Percentiles rank a stretch among this genome's conserved stretches.
phyloP scores from a whole-genome alignment of 2,113 vertebrate species.

The Tapirus terrestris region DNA sequence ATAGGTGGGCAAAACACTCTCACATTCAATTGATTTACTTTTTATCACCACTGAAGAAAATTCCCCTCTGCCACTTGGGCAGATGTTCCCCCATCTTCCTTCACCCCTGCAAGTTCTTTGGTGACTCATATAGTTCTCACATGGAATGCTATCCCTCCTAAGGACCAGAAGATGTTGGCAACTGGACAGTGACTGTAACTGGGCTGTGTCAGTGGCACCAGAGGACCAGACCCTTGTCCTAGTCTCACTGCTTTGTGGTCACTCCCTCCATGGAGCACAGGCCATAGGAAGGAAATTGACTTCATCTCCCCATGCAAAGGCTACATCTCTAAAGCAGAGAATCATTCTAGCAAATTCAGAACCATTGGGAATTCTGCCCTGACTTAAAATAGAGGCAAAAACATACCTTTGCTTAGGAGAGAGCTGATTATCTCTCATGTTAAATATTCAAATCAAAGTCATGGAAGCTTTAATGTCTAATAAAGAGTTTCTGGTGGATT shows the following conservation, averaged over 20 bases:
- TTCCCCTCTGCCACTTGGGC: neutral
- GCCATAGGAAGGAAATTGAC: neutral
- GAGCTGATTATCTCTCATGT: neutral
- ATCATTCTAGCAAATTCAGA: neutral
- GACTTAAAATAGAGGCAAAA: neutral
- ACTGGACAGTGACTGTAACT: neutral
- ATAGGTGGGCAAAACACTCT: neutral
- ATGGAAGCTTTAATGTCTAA: neutral
- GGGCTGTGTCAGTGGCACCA: neutral
- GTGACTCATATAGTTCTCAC: neutral
- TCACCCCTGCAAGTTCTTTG: neutral
- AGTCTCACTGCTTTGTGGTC: neutral
- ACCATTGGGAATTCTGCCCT: neutral
- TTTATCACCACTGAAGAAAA: neutral
- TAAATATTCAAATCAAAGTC: constrained; percentile 45
- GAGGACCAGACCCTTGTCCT: neutral
- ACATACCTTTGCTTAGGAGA: neutral
- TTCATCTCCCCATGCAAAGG: neutral
- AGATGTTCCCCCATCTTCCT: neutral
- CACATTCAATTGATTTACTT: neutral
- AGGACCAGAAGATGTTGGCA: neutral
- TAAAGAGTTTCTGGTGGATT: neutral
- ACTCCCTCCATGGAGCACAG: neutral
- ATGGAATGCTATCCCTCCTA: neutral
- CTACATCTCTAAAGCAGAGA: neutral